Evolutionary conservation across 2,113 vertebrate genomes (phyloP).

Genomic region (Sphaerodactylus townsendi): DNA sequence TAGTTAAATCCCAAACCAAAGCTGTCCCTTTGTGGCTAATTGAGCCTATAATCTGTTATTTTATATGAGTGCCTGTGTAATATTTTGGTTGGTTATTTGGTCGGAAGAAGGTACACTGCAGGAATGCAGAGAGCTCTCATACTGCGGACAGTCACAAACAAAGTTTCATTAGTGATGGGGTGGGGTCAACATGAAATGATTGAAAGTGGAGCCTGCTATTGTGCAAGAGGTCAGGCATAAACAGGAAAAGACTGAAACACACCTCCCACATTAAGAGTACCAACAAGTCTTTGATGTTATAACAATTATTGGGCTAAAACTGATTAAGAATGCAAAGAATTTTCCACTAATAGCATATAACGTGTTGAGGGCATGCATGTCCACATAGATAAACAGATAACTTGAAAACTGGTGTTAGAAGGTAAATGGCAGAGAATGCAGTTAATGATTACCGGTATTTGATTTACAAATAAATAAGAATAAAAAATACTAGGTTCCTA

Average conservation of each 20-base stretch:
- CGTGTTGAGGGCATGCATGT: accelerated
- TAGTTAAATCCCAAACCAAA: constrained; percentile 21
- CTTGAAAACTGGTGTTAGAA: not conserved
- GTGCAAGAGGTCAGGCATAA: constrained; percentile 49
- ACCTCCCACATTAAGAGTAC: constrained; percentile 38
- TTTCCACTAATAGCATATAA: accelerated
- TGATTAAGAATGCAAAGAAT: constrained; percentile 45
- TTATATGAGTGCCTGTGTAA: not conserved
- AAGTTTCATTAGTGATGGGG: constrained; percentile 40
- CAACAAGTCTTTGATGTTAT: constrained; percentile 28
- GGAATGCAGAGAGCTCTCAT: constrained; percentile 1
- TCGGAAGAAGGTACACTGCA: not conserved
- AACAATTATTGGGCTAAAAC: constrained; percentile 46
- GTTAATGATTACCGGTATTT: not conserved
- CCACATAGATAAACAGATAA: not conserved
- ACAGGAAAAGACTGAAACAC: constrained; percentile 35
- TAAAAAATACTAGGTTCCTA: not conserved
- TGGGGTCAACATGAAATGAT: constrained; percentile 38
- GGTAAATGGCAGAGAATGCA: not conserved
- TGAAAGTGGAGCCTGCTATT: constrained; percentile 40
- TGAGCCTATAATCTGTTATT: not conserved
- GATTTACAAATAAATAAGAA: not conserved
- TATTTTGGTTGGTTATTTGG: not conserved
- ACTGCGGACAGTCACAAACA: not conserved
- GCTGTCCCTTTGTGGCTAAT: not conserved